Percentiles rank a stretch among this genome's conserved stretches.
Evolutionary conservation across 1,140 invertebrate species (phyloP).

Genomic region (Lepidotrigona ventralis): DNA sequence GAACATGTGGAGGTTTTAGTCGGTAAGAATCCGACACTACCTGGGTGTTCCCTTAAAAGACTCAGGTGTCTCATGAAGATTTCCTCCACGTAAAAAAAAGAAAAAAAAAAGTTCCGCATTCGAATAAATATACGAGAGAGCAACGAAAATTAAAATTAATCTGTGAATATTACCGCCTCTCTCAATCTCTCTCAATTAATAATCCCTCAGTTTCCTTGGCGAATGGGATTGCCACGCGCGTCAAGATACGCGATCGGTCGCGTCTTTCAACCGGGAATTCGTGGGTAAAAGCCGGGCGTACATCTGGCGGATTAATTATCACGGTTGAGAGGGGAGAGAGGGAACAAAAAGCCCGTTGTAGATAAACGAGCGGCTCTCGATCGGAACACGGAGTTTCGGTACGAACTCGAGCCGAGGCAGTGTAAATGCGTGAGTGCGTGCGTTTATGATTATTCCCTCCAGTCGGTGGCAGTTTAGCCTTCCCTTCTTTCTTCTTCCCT

Average conservation of each 20-base stretch:
- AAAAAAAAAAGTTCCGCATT: no score
- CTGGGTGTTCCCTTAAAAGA: no score
- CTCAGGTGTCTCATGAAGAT: no score
- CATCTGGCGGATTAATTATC: background rate
- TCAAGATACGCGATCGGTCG: background rate
- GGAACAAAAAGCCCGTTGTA: constrained; percentile 14
- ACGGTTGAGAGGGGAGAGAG: background rate
- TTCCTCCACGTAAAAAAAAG: no score
- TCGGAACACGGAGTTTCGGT: constrained; percentile 4
- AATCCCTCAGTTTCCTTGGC: no score
- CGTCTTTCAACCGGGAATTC: background rate
- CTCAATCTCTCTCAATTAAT: no score
- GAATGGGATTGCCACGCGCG: background rate
- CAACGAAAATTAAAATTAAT: no score
- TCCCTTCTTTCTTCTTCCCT: background rate
- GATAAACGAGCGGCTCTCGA: constrained; percentile 30
- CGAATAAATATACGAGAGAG: no score
- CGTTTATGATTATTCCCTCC: constrained; percentile 47
- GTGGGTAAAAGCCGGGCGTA: background rate
- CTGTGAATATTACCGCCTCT: no score
- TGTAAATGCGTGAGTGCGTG: constrained; percentile 55
- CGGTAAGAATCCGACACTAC: no score
- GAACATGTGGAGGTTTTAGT: no score
- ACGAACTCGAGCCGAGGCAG: background rate
- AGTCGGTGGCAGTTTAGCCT: constrained; percentile 62